Conservation (phyloP, 2,113 vertebrate genomes). For the Oreocharis arfaki region DNA sequence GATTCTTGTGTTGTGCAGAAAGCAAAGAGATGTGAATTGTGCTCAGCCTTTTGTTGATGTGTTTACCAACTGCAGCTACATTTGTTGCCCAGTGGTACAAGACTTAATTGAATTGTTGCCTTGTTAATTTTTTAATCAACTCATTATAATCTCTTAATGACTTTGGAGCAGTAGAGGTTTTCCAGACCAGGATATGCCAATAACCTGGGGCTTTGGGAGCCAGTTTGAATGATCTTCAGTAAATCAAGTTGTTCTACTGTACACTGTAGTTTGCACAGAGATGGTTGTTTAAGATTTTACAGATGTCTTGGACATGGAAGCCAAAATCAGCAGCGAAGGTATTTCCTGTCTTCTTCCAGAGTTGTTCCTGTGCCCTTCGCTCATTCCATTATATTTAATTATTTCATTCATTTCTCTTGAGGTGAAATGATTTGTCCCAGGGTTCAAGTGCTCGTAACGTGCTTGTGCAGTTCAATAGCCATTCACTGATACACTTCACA, state of each 20-base stretch:
- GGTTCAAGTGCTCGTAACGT: neutral
- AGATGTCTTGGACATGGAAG: neutral
- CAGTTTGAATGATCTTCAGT: neutral
- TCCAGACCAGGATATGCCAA: neutral
- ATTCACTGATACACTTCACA: neutral
- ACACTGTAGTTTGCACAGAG: neutral
- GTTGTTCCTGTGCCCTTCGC: neutral
- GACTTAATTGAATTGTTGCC: constrained; percentile 14
- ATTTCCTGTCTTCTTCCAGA: constrained; percentile 23
- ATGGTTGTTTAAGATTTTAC: neutral
- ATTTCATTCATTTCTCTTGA: neutral
- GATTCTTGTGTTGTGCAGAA: neutral
- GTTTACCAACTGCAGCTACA: neutral
- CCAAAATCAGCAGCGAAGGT: constrained; percentile 11
- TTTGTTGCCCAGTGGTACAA: neutral
- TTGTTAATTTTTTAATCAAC: constrained; percentile 18
- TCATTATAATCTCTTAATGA: constrained; percentile 23
- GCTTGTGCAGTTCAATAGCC: neutral
- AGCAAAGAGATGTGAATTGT: neutral
- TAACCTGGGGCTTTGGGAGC: neutral
- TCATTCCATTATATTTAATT: neutral
- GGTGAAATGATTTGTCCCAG: neutral
- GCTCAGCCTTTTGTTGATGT: neutral
- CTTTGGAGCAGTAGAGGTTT: neutral
- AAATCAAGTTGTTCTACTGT: neutral